Base-by-base conservation (phyloP, 1,140 invertebrate species). In the Drosophila grimshawi region DNA sequence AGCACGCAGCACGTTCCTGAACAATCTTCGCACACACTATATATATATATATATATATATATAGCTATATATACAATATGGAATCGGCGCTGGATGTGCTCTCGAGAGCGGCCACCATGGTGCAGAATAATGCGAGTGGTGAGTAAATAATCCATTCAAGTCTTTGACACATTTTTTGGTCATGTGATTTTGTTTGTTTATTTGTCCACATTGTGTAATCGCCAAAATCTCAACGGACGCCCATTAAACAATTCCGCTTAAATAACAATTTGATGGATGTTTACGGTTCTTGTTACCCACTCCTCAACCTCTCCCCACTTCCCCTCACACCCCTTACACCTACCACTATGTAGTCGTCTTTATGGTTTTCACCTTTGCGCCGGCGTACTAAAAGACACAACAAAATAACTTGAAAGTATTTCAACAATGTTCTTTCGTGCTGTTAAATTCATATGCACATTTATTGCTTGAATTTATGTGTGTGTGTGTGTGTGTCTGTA, bases 51-150 rank as follows among this genome's bases (percentile, higher is more conserved):
- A n/a, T n/a, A 35, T 33, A 19, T 8, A 63, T 27, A 63, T 19
- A 41, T 8, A 51, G 4, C 19, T 19, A 1, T 19, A 19, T 19
- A 19, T 19, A 29, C 46, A 83, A 64, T 45, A 95, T 96, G 92
- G 97, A 98, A 94, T 96, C 96, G 70, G 96, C 97, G 62, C 93
- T 98, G 90, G 97, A 98, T 90, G 97, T 98, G 78, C 94, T 98
- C 73, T 97, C 97, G 56, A 94, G 97, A 91, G 97, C 97, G 64
- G 97, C 97, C 30, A 97, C 96, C n/a, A 97, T 98, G 96, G 95
- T 97, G 78, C 96, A 96, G 93, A 96, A 96, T 82, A 94, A 94
- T 93, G 77, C 92, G 53, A 93, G 91, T 74, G 93, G 93, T 94
- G 73, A 91, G 92, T 93, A 43, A 4, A 43, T 43, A 43, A n/a